Percentiles rank a stretch among this genome's conserved stretches.
phyloP scores from a whole-genome alignment of 2,113 vertebrate species.

The Ochotona princeps region DNA sequence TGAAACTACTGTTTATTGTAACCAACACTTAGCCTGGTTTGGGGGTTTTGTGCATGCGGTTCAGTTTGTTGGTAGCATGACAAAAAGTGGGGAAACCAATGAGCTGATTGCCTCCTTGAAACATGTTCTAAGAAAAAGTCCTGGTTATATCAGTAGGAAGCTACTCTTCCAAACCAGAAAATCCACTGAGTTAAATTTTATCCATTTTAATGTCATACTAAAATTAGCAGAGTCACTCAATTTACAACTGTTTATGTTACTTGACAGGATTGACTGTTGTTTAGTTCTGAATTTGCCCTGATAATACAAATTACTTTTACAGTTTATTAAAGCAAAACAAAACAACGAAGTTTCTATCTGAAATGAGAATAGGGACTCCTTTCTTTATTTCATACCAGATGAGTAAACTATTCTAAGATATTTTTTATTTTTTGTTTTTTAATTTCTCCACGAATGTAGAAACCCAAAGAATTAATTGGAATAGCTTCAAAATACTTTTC shows the following conservation, averaged over 20 bases:
- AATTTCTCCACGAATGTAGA: constrained; percentile 63
- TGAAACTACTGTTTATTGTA: constrained; percentile 41
- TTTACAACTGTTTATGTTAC: constrained; percentile 31
- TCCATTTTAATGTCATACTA: constrained; percentile 49
- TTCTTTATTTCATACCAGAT: constrained; percentile 53
- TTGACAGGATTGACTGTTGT: constrained; percentile 16
- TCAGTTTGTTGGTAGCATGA: constrained; percentile 69
- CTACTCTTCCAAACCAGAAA: constrained; percentile 55
- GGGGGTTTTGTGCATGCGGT: constrained; percentile 66
- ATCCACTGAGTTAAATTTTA: constrained; percentile 59
- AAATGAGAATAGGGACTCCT: background rate
- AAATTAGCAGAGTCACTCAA: constrained; percentile 58
- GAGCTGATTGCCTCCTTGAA: constrained; percentile 67
- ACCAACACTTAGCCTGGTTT: constrained; percentile 46
- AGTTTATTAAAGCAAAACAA: background rate
- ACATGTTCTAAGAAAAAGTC: constrained; percentile 60
- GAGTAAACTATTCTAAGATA: constrained; percentile 62
- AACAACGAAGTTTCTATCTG: constrained; percentile 10
- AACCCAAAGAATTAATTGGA: constrained; percentile 70
- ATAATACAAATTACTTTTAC: constrained; percentile 2
- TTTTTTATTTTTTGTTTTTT: constrained; percentile 52
- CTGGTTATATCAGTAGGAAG: constrained; percentile 45
- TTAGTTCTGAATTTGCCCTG: constrained; percentile 55
- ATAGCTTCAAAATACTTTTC: constrained; percentile 65
- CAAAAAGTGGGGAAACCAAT: constrained; percentile 2